Conservation (phyloP, 2,113 vertebrate genomes). For the Centropus unirufus region DNA sequence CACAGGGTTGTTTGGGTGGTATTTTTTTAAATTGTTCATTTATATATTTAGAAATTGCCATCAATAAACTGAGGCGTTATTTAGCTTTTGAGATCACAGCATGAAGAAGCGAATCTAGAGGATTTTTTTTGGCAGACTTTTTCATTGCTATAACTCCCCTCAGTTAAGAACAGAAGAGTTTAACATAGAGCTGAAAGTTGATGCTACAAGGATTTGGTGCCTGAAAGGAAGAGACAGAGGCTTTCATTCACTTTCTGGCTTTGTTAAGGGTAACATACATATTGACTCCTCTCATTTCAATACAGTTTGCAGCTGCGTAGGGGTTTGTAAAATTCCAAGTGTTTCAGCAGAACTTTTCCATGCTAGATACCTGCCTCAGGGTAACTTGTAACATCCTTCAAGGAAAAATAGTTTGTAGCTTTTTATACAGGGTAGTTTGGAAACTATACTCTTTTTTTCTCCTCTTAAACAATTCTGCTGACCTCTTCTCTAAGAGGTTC, state of each 20-base stretch:
- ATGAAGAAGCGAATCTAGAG: not conserved
- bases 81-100: slow-evolving; percentile 3
- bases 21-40: not conserved
- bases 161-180: not conserved
- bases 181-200: not conserved
- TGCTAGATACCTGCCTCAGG: not conserved
- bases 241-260: slow-evolving; percentile 3
- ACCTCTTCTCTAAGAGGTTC: not conserved
- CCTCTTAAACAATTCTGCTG: not conserved
- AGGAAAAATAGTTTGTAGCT: not conserved
- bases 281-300: not conserved
- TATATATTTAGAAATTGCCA: not conserved
- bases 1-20: not conserved
- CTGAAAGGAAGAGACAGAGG: not conserved
- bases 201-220: not conserved
- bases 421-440: not conserved
- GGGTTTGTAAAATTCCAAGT: not conserved
- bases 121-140: not conserved
- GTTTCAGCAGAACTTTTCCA: not conserved
- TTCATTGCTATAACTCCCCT: not conserved
- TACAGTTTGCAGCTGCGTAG: not conserved
- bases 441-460: not conserved
- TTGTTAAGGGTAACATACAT: not conserved
- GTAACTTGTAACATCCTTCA: not conserved
- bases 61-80: not conserved